Conservation (phyloP, 1,140 invertebrate species). For the Homarus americanus region DNA sequence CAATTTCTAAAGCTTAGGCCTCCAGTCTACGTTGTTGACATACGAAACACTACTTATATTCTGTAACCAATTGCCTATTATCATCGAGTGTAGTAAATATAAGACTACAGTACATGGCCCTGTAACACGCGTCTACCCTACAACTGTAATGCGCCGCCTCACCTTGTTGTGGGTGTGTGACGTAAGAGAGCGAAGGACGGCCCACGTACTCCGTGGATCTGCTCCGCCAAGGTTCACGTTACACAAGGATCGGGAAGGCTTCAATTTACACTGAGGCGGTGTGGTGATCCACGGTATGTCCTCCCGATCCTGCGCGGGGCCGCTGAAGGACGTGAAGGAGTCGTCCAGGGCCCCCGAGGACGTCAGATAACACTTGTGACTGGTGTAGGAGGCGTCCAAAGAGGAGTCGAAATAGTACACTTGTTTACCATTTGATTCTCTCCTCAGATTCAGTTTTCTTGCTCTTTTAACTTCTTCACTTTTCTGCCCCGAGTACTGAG, state of each 20-base stretch:
- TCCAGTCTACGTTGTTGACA: too few relatives aligned
- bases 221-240: not conserved
- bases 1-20: too few relatives aligned
- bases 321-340: not conserved
- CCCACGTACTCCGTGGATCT: too few relatives aligned
- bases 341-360: not conserved
- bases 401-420: slow-evolving; percentile 9
- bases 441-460: not conserved
- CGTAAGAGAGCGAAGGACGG: too few relatives aligned
- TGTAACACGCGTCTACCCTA: too few relatives aligned
- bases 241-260: slow-evolving; percentile 12
- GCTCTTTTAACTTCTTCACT: not conserved
- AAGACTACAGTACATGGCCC: too few relatives aligned
- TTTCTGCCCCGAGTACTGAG: not conserved
- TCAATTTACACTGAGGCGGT: not conserved
- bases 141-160: too few relatives aligned
- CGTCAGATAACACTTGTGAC: slow-evolving; percentile 45
- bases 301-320: not conserved
- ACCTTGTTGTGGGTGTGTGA: too few relatives aligned
- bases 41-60: too few relatives aligned
- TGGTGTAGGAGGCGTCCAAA: slow-evolving; percentile 43
- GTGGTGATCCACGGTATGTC: slow-evolving; percentile 53
- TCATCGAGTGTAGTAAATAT: too few relatives aligned
- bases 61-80: too few relatives aligned
- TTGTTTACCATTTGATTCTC: not conserved